A percentile compares a stretch with the other conserved stretches of the same genome.
phyloP scores from a whole-genome alignment of 2,888 invertebrate species.

The Lasioglossum marginatum region DNA sequence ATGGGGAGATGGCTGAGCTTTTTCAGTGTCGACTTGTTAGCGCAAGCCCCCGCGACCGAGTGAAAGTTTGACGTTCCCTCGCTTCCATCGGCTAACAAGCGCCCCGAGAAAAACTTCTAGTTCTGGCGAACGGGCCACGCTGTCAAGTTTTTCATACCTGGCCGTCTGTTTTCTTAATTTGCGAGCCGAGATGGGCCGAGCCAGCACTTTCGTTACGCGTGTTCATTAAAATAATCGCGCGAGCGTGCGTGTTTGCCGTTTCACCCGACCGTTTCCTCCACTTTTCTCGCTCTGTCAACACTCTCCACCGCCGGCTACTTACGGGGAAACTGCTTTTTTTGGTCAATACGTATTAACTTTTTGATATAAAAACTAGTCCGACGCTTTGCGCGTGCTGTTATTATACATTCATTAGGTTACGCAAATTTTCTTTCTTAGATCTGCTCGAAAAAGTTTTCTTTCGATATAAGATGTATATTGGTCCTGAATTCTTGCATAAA shows the following conservation, averaged over 20 bases:
- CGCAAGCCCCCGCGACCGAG: conserved; percentile 19
- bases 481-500: too few relatives aligned
- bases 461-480: too few relatives aligned
- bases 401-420: too few relatives aligned
- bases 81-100: conserved; percentile 34
- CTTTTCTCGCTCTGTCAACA: not conserved
- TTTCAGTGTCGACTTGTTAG: conserved; percentile 44
- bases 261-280: not conserved
- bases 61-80: conserved; percentile 40
- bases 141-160: conserved; percentile 7
- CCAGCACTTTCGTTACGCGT: not conserved
- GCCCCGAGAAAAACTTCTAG: not conserved
- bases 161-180: conserved; percentile 7
- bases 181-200: not conserved
- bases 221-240: conserved; percentile 9
- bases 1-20: conserved; percentile 16
- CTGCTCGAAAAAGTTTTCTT: too few relatives aligned
- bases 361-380: too few relatives aligned
- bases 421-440: too few relatives aligned
- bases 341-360: too few relatives aligned
- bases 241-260: not conserved
- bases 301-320: not conserved
- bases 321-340: too few relatives aligned
- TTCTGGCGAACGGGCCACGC: not conserved
- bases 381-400: too few relatives aligned